Base-by-base conservation (phyloP, 35 echinoderm and acorn worm species). In the Apostichopus parvimensis region DNA sequence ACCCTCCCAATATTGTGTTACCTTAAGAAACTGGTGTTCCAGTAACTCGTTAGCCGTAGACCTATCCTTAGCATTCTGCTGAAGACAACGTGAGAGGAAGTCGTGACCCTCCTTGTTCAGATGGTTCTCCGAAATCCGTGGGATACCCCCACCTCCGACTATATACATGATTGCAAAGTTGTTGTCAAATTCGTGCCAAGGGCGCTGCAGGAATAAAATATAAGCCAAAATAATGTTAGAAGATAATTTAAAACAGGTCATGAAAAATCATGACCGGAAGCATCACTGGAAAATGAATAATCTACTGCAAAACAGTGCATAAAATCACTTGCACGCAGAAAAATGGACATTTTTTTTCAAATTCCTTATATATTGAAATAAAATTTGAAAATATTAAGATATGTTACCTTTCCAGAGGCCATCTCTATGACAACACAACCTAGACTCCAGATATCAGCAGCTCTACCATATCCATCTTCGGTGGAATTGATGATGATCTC, bases 361-460 rank as follows among this genome's bases (percentile, higher is more conserved):
- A 34, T 34, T 34, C 28, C 28, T 34, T 34, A 34, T 2, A 34
- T 34, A 34, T 34, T 34, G 28, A 34, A 34, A 1, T 34, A 34
- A 34, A 34, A 34, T 34, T 2, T 34, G 28, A 34, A 34, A 34
- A 60, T 60, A 60, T 60, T 3, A 60, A 71, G n/a, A 56, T 18
- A 78, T 61, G 1, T 92, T 6, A 99, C 97, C 97, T 99, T 98
- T 90, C 97, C 97, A 72, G 94, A 94, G 2, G 91, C 91, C 97
- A 99, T 99, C 83, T 99, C 97, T 77, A 99, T 95, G 17, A 95
- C 93, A 58, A 99, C 95, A 93, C 97, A 96, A 15, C 95, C 97
- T 17, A 96, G 78, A 87, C 95, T 96, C 95, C 97, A 99, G 87
- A 96, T 96, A 55, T 96, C 95, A 55, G 95, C 92, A 28, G 94